Evolutionary conservation across 2,888 invertebrate genomes (phyloP).

Genomic region (Ferrisia virgata): DNA sequence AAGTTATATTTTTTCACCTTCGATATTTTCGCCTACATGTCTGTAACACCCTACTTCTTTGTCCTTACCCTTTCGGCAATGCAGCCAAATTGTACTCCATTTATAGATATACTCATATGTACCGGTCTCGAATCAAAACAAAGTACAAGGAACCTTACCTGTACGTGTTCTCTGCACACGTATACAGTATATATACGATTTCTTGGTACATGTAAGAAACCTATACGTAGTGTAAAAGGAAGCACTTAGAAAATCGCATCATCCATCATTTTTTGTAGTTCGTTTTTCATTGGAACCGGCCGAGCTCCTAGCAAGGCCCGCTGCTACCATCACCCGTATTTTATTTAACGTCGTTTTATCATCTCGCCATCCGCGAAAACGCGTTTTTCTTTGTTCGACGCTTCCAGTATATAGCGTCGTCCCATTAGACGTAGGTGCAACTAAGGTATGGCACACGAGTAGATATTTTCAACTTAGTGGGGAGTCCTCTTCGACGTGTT

Average conservation of each 20-base stretch:
- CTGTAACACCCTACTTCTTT: no score
- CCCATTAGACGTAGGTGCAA: not conserved
- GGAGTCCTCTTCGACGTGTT: no score
- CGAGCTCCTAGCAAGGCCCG: not conserved
- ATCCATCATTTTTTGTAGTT: conserved; percentile 5
- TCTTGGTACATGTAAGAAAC: not conserved
- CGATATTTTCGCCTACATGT: no score
- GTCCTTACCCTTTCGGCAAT: no score
- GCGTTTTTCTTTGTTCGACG: not conserved
- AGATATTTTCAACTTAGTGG: not conserved
- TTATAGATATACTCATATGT: no score
- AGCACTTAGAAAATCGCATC: conserved; percentile 14
- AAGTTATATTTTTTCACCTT: no score
- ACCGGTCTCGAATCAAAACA: not conserved
- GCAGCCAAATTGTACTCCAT: no score
- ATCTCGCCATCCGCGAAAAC: not conserved
- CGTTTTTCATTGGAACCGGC: not conserved
- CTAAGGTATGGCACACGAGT: not conserved
- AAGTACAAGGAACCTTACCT: no score
- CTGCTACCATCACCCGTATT: not conserved
- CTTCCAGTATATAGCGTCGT: not conserved
- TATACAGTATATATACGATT: not conserved
- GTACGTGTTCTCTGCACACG: no score
- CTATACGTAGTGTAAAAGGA: not conserved
- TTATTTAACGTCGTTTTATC: not conserved